Percentiles rank a stretch among this genome's conserved stretches.
Conservation (phyloP, 2,888 invertebrate genomes). For the Oscheius sp. region DNA sequence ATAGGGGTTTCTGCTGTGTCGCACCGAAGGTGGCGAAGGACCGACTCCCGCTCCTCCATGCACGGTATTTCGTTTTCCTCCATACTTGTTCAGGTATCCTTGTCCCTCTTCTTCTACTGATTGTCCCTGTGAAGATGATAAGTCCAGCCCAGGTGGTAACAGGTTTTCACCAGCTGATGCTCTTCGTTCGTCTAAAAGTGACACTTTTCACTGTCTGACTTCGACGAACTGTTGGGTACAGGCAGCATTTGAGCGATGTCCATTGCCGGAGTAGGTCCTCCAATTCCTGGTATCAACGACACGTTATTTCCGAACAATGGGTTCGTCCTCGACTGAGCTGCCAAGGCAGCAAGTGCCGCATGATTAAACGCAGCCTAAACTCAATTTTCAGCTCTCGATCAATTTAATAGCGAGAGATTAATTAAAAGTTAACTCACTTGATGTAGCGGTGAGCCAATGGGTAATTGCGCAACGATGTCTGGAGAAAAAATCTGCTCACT, state of each 20-base stretch:
- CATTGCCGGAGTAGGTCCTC: slow-evolving; percentile 32
- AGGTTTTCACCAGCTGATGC: slow-evolving; percentile 69
- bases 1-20: slow-evolving; percentile 61
- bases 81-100: slow-evolving; percentile 64
- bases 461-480: slow-evolving; percentile 51
- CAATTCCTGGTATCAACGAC: slow-evolving; percentile 41
- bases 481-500: slow-evolving; percentile 61
- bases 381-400: background rate
- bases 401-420: background rate
- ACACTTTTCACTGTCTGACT: background rate
- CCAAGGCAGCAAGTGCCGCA: slow-evolving; percentile 28
- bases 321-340: slow-evolving; percentile 25
- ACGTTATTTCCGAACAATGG: slow-evolving; percentile 12
- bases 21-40: slow-evolving; percentile 46
- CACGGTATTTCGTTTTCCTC: slow-evolving; percentile 70
- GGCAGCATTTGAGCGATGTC: slow-evolving; percentile 50
- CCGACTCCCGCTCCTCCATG: slow-evolving; percentile 38
- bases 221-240: slow-evolving; percentile 45
- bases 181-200: slow-evolving; percentile 62
- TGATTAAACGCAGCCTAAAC: slow-evolving; percentile 36
- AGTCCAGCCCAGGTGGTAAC: slow-evolving; percentile 30
- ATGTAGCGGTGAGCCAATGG: slow-evolving; percentile 37
- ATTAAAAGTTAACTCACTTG: slow-evolving; percentile 22
- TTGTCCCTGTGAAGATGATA: background rate
- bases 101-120: slow-evolving; percentile 60